Conservation (phyloP, 2,797 vertebrate species). For the Microtus obscurus region DNA sequence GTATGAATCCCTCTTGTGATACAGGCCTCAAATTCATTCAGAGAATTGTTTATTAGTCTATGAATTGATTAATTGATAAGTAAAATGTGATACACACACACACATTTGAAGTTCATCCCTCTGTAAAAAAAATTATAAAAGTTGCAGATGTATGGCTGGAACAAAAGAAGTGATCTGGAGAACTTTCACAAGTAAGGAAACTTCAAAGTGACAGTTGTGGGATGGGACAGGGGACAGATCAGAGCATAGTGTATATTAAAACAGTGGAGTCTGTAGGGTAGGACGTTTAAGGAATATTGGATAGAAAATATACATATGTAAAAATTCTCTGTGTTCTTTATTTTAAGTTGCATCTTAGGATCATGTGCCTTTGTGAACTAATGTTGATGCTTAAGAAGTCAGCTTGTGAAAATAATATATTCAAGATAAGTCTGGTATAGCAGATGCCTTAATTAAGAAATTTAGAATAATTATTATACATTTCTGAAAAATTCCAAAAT, state of each 20-base stretch:
- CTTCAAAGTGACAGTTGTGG: neutral
- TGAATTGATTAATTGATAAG: neutral
- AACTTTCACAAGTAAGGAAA: neutral
- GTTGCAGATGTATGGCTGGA: neutral
- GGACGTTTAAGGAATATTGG: neutral
- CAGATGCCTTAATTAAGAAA: neutral
- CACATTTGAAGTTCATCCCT: neutral
- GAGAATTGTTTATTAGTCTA: neutral
- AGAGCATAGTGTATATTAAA: neutral
- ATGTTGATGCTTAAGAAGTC: neutral
- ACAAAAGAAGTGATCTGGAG: neutral
- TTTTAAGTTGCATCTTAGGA: neutral
- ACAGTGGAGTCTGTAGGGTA: neutral
- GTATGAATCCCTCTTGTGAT: neutral
- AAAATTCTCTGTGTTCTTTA: neutral
- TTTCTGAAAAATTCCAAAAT: neutral
- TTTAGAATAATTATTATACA: neutral
- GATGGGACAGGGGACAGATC: neutral
- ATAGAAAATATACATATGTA: neutral
- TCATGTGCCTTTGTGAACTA: neutral
- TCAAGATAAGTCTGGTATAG: neutral
- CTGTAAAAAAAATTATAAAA: neutral
- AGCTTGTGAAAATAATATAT: conserved; percentile 12
- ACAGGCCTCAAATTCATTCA: neutral
- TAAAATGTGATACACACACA: neutral